A percentile compares a stretch with the other conserved stretches of the same genome.
phyloP scores from a whole-genome alignment of 2,888 invertebrate genomes.

The Acrobasis consociella region DNA sequence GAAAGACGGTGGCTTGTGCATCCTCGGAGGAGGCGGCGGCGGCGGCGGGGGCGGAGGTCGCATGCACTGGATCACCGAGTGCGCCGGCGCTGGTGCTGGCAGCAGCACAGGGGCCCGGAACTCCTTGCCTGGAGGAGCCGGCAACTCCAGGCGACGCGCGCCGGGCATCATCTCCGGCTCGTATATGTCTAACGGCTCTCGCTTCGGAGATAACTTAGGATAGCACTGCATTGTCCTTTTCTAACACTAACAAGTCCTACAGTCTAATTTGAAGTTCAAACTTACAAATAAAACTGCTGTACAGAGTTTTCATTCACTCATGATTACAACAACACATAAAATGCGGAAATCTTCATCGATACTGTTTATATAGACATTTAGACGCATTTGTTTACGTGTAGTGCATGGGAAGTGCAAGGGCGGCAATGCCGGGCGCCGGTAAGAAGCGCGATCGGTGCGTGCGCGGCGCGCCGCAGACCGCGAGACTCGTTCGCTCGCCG shows the following conservation, averaged over 20 bases:
- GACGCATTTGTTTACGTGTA: conserved; percentile 56
- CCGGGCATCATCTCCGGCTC: conserved; percentile 66
- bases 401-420: conserved; percentile 61
- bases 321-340: conserved; percentile 43
- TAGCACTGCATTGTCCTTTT: conserved; percentile 74
- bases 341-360: conserved; percentile 52
- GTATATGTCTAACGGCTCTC: conserved; percentile 67
- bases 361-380: conserved; percentile 48
- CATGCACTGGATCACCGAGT: conserved; percentile 80
- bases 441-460: conserved; percentile 62
- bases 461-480: conserved; percentile 72
- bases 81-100: conserved; percentile 58
- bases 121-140: conserved; percentile 77
- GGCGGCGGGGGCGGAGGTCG: conserved; percentile 78
- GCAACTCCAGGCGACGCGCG: conserved; percentile 67
- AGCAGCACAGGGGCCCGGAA: conserved; percentile 73
- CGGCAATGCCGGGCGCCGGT: conserved; percentile 49
- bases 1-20: conserved; percentile 79
- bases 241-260: conserved; percentile 42
- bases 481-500: conserved; percentile 80
- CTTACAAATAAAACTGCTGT: conserved; percentile 39
- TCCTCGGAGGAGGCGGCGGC: conserved; percentile 77
- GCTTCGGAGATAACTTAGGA: conserved; percentile 70
- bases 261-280: conserved; percentile 33
- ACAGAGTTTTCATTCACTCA: conserved; percentile 45